Base-by-base conservation (phyloP, 2,888 invertebrate genomes). In the Nymphalis polychloros region DNA sequence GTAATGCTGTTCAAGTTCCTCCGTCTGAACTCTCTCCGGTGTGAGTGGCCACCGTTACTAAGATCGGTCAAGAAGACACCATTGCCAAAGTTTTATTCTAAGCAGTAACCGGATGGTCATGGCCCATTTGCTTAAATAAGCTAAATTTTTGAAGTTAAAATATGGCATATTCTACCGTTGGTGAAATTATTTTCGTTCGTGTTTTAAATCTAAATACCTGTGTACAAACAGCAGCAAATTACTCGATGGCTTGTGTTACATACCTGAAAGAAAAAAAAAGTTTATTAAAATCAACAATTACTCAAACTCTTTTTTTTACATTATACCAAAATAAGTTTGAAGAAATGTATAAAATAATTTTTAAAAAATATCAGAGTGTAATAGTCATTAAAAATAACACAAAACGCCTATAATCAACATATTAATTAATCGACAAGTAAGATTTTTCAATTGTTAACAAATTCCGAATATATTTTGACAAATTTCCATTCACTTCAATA, bases 381-480 rank as follows among this genome's bases (percentile, higher is more conserved):
- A 31, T 31, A 6, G 6, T 31, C 6, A 6, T 6, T 31, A 8
- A 50, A 10, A 19, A 19, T 20, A 3, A 23, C 16, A 16, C 5
- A 23, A 52, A 52, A 31, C 19, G 31, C 41, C 27, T 27, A 41
- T 61, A 60, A 61, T 55, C 41, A 23, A 23, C 41, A 61, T 13
- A 64, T 53, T 53, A 17, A 52, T 46, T 20, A 41, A 57, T 35
- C 19, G 23, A 5, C 19, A 63, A 59, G 63, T 50, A 63, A 63
- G 49, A 67, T 46, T 69, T 64, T 60, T 69, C 57, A 61, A 55
- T 50, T 59, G 65, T 59, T 65, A 69, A 68, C 64, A 61, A 62
- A 57, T 41, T 55, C 31, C 61, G 62, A 64, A 60, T 69, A 47
- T 59, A 62, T 65, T 69, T 69, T 65, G 64, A 69, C 64, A 59